A percentile compares a stretch with the other conserved stretches of the same genome.
Evolutionary conservation across 1,140 invertebrate species (phyloP).

Genomic region (Papilio glaucus): DNA sequence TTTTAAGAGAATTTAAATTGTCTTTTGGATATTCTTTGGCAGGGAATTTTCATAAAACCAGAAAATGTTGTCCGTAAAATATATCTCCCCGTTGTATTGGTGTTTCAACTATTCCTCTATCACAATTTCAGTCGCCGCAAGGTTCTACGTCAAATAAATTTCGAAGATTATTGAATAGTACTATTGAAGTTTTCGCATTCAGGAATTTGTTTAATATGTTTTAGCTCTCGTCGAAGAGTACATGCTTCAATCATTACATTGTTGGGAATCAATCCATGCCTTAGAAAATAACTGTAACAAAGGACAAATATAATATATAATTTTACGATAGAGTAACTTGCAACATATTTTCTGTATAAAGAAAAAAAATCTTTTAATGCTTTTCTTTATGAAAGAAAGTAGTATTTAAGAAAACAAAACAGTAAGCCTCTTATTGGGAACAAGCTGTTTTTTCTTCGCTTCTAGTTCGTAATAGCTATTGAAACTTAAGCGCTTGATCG

Average conservation of each 20-base stretch:
- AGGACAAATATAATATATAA: too few relatives aligned
- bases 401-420: constrained; percentile 21
- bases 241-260: too few relatives aligned
- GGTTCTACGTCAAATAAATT: background rate
- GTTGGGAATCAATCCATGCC: too few relatives aligned
- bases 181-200: background rate
- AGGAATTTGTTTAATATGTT: background rate
- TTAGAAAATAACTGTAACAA: background rate
- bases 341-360: background rate
- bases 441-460: constrained; percentile 25
- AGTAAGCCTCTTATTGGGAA: constrained; percentile 27
- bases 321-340: background rate
- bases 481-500: constrained; percentile 1
- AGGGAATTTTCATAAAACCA: background rate
- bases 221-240: background rate
- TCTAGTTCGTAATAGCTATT: constrained; percentile 25
- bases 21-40: background rate
- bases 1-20: background rate
- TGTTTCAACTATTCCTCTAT: constrained; percentile 12
- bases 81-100: background rate
- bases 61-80: background rate
- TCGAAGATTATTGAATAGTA: background rate
- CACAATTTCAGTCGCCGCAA: background rate
- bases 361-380: background rate
- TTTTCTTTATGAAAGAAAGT: constrained; percentile 1